Evolutionary conservation across 2,888 invertebrate genomes (phyloP).

Genomic region (Eulithis testata): DNA sequence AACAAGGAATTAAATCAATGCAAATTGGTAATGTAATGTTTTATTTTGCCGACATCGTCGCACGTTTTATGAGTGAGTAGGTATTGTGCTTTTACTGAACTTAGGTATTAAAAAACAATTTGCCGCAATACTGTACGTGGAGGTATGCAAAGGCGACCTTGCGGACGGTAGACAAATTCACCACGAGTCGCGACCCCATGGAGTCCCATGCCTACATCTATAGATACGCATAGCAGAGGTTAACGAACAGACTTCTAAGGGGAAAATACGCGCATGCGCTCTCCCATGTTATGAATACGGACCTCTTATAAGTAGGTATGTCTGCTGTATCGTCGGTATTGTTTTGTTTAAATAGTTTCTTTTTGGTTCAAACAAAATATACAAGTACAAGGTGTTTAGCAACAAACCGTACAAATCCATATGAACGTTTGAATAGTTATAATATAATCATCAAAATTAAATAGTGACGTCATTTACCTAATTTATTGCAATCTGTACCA

Average conservation of each 20-base stretch:
- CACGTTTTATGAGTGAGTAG: no score
- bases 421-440: no score
- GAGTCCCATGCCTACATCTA: slow-evolving; percentile 16
- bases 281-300: slow-evolving; percentile 36
- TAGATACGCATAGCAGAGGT: slow-evolving; percentile 39
- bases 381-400: no score
- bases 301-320: slow-evolving; percentile 24
- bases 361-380: no score
- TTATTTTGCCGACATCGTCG: no score
- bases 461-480: no score
- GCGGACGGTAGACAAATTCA: slow-evolving; percentile 21
- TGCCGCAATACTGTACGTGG: background rate
- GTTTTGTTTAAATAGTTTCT: background rate
- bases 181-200: slow-evolving; percentile 28
- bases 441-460: no score
- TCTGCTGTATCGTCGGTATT: slow-evolving; percentile 1
- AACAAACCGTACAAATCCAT: no score
- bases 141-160: slow-evolving; percentile 18
- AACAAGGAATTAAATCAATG: no score
- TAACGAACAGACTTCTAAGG: slow-evolving; percentile 47
- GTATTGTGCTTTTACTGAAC: no score
- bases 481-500: no score
- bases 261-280: slow-evolving; percentile 44
- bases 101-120: background rate
- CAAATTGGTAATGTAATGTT: no score